Base-by-base conservation (phyloP, 1,140 invertebrate genomes). In the Ericerus pela region DNA sequence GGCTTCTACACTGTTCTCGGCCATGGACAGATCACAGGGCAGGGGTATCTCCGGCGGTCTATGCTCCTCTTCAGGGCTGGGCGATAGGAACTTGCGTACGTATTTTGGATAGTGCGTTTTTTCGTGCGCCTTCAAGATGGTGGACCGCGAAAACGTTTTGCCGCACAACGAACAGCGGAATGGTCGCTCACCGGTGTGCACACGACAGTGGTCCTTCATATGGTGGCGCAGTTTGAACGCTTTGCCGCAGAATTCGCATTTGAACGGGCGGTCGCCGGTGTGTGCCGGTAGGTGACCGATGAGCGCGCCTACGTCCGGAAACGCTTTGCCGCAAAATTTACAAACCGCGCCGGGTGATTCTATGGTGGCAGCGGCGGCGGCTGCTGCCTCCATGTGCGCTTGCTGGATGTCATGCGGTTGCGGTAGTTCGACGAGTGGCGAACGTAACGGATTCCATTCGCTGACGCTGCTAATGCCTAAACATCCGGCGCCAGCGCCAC, bases 171-270 rank as follows among this genome's bases (percentile, higher is more conserved):
- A 77, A 70, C 89, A 93, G 61, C 84, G 76, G 73, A 91, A 93
- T 2, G 88, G 88, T 57, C 88, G 75, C 69, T 91, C 88, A 53
- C 88, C 88, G 62, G 87, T 90, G 69, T 91, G 88, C 53, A 90
- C 87, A 64, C 86, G 79, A 72, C 85, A 88, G 70, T 91, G 88
- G 71, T 91, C 87, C 72, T 89, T 90, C 87, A 92, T 89, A 72
- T 90, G 87, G 68, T 90, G 86, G 43, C 87, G 76, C 61, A 89
- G 70, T 68, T 90, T 91, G 74, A 90, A 90, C 58, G 85, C 84
- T 72, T 88, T 88, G 55, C 85, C 86, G 70, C 87, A 89, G 73
- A 88, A 88, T 70, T 88, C 85, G 75, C 88, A 90, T 72, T 88
- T 88, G 70, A 89, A 89, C 33, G 86, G 87, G 63, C 85, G 72